phyloP scores from a whole-genome alignment of 2,888 invertebrate genomes.

The Biston stratarius region DNA sequence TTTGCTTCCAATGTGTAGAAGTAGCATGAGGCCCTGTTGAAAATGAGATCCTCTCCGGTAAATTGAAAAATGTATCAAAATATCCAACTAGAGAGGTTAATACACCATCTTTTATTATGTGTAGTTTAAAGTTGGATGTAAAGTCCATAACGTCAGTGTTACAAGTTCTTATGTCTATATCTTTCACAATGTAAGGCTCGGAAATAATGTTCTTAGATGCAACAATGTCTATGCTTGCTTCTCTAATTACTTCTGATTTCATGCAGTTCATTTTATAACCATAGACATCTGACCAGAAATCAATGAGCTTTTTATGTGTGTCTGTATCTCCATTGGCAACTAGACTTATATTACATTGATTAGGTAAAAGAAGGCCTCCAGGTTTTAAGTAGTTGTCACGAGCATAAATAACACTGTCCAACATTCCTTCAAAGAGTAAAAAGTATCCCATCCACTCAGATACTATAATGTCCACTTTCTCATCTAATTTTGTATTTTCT shows the following conservation, averaged over 20 bases:
- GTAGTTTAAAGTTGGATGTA: slow-evolving; percentile 89
- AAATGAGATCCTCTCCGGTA: slow-evolving; percentile 88
- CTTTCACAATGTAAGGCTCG: slow-evolving; percentile 87
- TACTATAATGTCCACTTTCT: slow-evolving; percentile 95
- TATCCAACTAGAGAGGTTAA: slow-evolving; percentile 95
- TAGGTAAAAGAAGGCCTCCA: slow-evolving; percentile 93
- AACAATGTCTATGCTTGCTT: slow-evolving; percentile 87
- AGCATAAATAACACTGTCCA: slow-evolving; percentile 96
- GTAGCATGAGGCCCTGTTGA: slow-evolving; percentile 92
- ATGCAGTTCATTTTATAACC: slow-evolving; percentile 97
- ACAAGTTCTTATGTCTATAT: slow-evolving; percentile 92
- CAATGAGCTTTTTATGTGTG: slow-evolving; percentile 90
- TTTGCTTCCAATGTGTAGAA: slow-evolving; percentile 98
- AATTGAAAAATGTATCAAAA: slow-evolving; percentile 95
- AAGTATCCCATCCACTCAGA: slow-evolving; percentile 99
- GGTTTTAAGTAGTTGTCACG: slow-evolving; percentile 92
- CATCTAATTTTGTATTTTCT: slow-evolving; percentile 93
- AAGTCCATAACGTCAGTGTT: slow-evolving; percentile 91
- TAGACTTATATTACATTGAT: slow-evolving; percentile 93
- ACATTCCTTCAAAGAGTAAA: slow-evolving; percentile 97
- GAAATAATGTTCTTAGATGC: slow-evolving; percentile 88
- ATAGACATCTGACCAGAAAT: slow-evolving; percentile 97
- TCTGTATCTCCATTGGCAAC: slow-evolving; percentile 92
- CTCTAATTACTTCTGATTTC: slow-evolving; percentile 93
- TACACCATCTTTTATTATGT: slow-evolving; percentile 87